phyloP scores from a whole-genome alignment of 35 echinoderm and acorn worm species.

The Diadema setosum region DNA sequence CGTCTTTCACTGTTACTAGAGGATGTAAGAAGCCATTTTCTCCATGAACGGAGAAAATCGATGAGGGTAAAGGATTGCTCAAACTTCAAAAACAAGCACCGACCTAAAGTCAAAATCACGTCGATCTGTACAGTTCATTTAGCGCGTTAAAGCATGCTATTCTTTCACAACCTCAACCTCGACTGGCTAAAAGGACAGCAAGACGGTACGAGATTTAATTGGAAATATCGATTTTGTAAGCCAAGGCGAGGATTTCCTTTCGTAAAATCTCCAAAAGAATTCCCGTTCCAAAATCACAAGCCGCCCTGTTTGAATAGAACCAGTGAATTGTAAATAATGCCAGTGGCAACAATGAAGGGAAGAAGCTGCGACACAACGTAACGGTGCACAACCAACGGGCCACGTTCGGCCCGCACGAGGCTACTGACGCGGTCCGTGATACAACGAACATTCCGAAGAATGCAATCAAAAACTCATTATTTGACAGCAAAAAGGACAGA shows the following conservation, averaged over 20 bases:
- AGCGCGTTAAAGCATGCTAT: too few species aligned
- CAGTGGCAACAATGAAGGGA: not conserved
- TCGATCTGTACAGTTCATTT: too few species aligned
- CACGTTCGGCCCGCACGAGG: not conserved
- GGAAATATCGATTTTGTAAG: not conserved
- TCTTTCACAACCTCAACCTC: too few species aligned
- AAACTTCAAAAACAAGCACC: too few species aligned
- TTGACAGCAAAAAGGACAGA: not conserved
- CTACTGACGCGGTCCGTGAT: not conserved
- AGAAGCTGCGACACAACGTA: not conserved
- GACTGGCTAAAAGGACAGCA: too few species aligned
- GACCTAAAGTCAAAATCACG: too few species aligned
- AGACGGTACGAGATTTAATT: too few species aligned
- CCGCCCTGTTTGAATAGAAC: not conserved
- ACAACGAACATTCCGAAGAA: not conserved
- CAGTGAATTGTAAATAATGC: conserved; percentile 9
- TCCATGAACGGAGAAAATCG: too few species aligned
- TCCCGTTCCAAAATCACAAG: conserved; percentile 6
- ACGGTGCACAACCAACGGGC: not conserved
- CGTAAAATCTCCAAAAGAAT: not conserved
- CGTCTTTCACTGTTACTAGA: too few species aligned
- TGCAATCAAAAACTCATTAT: not conserved
- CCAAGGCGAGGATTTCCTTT: not conserved
- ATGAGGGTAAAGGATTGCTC: too few species aligned
- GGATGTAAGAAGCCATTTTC: too few species aligned